Percentiles rank a stretch among this genome's conserved stretches.
phyloP scores from a whole-genome alignment of 92 coral and sea anemone genomes.

The Anthopleura xanthogrammica region DNA sequence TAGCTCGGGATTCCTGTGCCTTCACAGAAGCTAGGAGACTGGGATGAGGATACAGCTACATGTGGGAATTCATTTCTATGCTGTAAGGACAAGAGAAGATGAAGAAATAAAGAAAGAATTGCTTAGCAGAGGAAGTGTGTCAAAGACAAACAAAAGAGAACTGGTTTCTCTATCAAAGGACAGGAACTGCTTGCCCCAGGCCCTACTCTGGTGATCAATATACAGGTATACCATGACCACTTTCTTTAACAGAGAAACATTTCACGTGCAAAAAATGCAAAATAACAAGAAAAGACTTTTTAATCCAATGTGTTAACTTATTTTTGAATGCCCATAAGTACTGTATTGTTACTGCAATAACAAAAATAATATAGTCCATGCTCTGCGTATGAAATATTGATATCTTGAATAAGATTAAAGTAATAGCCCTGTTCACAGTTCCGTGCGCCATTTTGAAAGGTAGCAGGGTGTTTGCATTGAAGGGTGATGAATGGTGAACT shows the following conservation, averaged over 20 bases:
- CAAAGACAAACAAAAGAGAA: conserved; percentile 1
- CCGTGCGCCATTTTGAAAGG: no score
- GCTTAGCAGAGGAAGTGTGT: background rate
- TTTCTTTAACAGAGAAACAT: conserved; percentile 23
- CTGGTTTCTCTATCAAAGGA: background rate
- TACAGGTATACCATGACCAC: conserved; percentile 35
- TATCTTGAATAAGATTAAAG: background rate
- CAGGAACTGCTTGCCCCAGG: background rate
- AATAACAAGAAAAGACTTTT: conserved; percentile 30
- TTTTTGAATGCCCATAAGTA: conserved; percentile 59
- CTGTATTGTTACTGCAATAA: conserved; percentile 17
- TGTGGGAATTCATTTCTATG: background rate
- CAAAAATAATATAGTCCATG: background rate
- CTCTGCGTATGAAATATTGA: background rate
- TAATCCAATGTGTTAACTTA: conserved; percentile 66
- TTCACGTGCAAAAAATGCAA: conserved; percentile 15
- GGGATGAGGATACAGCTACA: background rate
- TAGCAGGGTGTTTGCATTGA: no score
- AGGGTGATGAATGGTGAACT: no score
- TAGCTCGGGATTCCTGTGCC: conserved; percentile 27
- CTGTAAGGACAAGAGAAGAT: background rate
- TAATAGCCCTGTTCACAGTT: background rate
- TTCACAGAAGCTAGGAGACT: conserved; percentile 8
- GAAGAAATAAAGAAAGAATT: background rate
- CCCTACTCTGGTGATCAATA: conserved; percentile 12